Conservation (phyloP, 2,113 vertebrate species). For the Paramormyrops kingsleyae region DNA sequence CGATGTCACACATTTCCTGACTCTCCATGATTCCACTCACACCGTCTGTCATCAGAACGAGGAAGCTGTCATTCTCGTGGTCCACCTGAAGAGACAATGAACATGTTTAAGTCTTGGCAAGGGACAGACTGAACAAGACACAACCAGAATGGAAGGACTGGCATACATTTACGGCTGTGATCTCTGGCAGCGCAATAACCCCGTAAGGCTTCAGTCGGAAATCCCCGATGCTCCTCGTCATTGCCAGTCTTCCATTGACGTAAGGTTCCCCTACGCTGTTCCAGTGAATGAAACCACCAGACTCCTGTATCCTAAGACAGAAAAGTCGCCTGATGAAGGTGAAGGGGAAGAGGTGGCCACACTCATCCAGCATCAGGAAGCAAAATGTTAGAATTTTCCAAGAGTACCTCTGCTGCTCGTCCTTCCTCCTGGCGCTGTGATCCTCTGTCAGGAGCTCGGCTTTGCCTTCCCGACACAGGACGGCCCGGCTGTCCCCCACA, state of each 20-base stretch:
- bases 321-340: background rate
- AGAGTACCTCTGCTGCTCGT: constrained; percentile 21
- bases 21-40: constrained; percentile 25
- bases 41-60: constrained; percentile 28
- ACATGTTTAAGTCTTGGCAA: background rate
- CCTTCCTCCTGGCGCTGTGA: constrained; percentile 22
- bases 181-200: constrained; percentile 24
- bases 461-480: constrained; percentile 24
- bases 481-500: constrained; percentile 28
- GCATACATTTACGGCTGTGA: constrained; percentile 3
- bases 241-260: constrained; percentile 28
- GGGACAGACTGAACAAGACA: background rate
- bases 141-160: too few relatives aligned
- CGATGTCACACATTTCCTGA: constrained; percentile 30
- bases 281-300: constrained; percentile 30
- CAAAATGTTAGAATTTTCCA: background rate
- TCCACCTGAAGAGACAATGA: constrained; percentile 11
- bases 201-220: constrained; percentile 25
- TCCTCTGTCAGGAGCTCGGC: constrained; percentile 21
- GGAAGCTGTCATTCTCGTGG: constrained; percentile 25
- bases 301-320: constrained; percentile 20
- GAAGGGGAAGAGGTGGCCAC: background rate
- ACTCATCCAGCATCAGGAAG: background rate
- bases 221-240: constrained; percentile 30
- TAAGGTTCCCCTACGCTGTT: constrained; percentile 24